Base-by-base conservation (phyloP, 2,888 invertebrate species). In the Laspeyria flexula region DNA sequence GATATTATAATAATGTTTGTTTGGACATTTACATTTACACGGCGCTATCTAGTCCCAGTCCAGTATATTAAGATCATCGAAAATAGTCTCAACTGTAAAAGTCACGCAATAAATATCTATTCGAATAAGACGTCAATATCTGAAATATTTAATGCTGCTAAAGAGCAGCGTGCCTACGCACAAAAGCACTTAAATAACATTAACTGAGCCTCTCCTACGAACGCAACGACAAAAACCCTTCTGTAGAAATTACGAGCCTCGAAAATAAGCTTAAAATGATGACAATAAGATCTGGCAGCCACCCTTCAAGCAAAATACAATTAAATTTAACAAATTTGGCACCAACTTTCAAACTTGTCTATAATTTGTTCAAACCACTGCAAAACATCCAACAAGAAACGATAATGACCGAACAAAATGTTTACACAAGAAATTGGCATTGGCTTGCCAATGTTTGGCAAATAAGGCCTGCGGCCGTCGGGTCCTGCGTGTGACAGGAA, bases 401-500 rank as follows among this genome's bases (percentile, higher is more conserved):
- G 77, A 75, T 86, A 86, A 87, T 86, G 84, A 81, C 73, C 76
- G 70, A 71, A 77, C 76, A 84, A 84, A 85, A 83, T 85, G 83
- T 86, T 85, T 85, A 81, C 86, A 78, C 79, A 84, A 84, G 81
- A 83, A 85, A 86, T 86, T 83, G 83, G 78, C 80, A 79, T 81
- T 76, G 79, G 80, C 77, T 77, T 66, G 75, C 77, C 82, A 76
- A 85, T 86, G 86, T 87, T 88, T 86, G 82, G 82, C 85, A 85
- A 88, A 86, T 85, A 83, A 79, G 81, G 77, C 75, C 77, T 79
- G 81, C 74, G 85, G 81, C 73, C 76, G 83, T 69, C 68, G 58
- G 53, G 61, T 55, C 73, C 77, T 85, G 88, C 78, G 79, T 86
- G 86, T 88, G 88, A 88, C 88, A 82, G 82, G 87, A 88, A 88